Conservation (phyloP, 2,113 vertebrate genomes). For the Gallinago paraguaiae region DNA sequence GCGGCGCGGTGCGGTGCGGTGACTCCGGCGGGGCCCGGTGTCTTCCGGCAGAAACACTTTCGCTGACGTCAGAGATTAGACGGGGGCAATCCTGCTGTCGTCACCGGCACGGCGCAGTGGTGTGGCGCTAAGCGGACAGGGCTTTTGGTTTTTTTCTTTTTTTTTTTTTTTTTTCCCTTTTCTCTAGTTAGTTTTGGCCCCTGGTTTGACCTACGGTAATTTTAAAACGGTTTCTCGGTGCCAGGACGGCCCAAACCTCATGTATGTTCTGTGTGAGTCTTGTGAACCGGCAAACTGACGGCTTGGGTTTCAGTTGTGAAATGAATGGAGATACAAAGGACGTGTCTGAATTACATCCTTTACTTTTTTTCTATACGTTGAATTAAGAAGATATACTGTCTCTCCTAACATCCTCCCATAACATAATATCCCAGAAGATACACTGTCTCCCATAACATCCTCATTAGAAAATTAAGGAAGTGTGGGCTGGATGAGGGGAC, state of each 20-base stretch:
- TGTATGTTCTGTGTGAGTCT: not conserved
- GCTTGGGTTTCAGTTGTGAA: not conserved
- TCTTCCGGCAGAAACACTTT: not conserved
- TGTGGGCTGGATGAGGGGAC: too few relatives aligned
- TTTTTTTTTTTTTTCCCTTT: too few relatives aligned
- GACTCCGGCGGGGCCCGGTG: not conserved
- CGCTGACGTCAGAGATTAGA: not conserved
- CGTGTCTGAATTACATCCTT: fast-evolving
- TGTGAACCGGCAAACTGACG: fast-evolving
- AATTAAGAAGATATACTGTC: not conserved
- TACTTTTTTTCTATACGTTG: fast-evolving
- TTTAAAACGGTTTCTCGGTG: not conserved
- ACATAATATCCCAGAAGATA: too few relatives aligned
- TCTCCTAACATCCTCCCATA: too few relatives aligned
- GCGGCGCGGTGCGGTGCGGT: not conserved
- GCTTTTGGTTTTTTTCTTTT: too few relatives aligned
- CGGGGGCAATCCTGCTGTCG: not conserved
- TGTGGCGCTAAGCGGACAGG: fast-evolving
- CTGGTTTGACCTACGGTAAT: fast-evolving
- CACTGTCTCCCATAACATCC: too few relatives aligned
- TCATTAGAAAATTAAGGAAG: too few relatives aligned
- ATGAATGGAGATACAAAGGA: too few relatives aligned
- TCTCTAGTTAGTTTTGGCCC: not conserved
- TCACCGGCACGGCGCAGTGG: fast-evolving
- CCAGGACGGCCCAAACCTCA: not conserved